Conservation (phyloP, 2,888 invertebrate genomes). For the Tinea semifulvella region DNA sequence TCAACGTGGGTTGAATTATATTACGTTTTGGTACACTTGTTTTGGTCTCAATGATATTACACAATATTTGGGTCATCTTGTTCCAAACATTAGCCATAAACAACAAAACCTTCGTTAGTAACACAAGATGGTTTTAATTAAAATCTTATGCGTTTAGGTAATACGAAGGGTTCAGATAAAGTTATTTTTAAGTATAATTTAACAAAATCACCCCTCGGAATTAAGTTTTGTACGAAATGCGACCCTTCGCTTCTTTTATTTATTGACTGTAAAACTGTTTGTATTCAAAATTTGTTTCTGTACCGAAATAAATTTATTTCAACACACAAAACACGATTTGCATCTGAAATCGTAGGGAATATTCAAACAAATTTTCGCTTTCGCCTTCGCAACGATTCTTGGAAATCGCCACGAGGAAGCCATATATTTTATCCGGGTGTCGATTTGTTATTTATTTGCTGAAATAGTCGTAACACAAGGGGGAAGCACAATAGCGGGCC, state of each 20-base stretch:
- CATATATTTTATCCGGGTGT: conserved; percentile 60
- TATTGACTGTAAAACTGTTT: conserved; percentile 12
- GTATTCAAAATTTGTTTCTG: conserved; percentile 13
- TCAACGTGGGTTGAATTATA: conserved; percentile 34
- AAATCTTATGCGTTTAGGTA: conserved; percentile 50
- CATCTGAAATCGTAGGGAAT: conserved; percentile 14
- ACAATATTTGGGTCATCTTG: conserved; percentile 64
- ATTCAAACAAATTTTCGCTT: conserved; percentile 26
- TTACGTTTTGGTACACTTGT: conserved; percentile 61
- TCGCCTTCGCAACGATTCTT: conserved; percentile 27
- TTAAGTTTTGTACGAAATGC: not conserved
- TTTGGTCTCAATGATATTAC: conserved; percentile 56
- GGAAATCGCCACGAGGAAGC: conserved; percentile 50
- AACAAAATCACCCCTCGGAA: not conserved
- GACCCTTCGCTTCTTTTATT: conserved; percentile 9
- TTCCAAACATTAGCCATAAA: conserved; percentile 54
- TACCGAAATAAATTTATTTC: conserved; percentile 13
- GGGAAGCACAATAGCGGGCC: conserved; percentile 53
- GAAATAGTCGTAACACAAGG: conserved; percentile 60
- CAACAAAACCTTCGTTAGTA: conserved; percentile 47
- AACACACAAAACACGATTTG: conserved; percentile 15
- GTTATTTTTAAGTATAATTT: not conserved
- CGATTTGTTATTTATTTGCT: conserved; percentile 66
- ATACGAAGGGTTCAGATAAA: conserved; percentile 29
- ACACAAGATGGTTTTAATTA: conserved; percentile 62